These are phyloP conservation scores for Steromphala cineraria DNA, from an alignment of 2,888 invertebrate species.

Conservation along the genomic window DNA sequence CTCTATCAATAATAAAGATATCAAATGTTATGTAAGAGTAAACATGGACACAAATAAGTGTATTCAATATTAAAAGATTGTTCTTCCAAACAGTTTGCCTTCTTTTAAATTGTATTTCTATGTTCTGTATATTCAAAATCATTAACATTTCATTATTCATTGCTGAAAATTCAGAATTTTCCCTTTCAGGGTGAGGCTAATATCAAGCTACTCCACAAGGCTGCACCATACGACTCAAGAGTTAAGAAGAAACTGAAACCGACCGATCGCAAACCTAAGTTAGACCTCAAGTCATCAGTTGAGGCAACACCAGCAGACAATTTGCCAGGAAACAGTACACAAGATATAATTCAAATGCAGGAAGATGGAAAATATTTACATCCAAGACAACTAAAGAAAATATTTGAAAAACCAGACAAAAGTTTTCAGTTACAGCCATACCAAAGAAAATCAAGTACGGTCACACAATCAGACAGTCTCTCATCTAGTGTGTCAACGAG, in stretches of 20 bases:
- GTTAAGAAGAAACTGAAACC: conserved; percentile 47
- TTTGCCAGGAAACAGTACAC: not conserved
- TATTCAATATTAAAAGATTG: too few relatives aligned
- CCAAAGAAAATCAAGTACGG: conserved; percentile 16
- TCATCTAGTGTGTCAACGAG: too few relatives aligned
- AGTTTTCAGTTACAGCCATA: conserved; percentile 17
- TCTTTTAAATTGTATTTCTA: too few relatives aligned
- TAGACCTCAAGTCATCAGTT: conserved; percentile 32
- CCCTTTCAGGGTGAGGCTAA: not conserved
- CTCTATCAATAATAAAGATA: too few relatives aligned
- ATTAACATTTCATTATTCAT: too few relatives aligned
- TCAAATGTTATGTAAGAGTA: too few relatives aligned
- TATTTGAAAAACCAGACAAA: conserved; percentile 32
- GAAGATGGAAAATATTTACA: conserved; percentile 41
- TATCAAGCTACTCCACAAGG: conserved; percentile 30
- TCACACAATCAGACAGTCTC: too few relatives aligned
- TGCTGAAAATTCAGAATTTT: not conserved
- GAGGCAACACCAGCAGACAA: not conserved
- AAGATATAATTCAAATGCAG: conserved; percentile 30
- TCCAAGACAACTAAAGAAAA: conserved; percentile 44
- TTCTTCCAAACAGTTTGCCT: too few relatives aligned
- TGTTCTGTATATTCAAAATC: too few relatives aligned
- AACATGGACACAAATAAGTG: too few relatives aligned
- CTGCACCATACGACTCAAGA: conserved; percentile 56
- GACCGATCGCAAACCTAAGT: conserved; percentile 46